These are phyloP conservation scores for Botia kubotai DNA, from an alignment of 2,797 vertebrate species.

Conservation along the genomic window DNA sequence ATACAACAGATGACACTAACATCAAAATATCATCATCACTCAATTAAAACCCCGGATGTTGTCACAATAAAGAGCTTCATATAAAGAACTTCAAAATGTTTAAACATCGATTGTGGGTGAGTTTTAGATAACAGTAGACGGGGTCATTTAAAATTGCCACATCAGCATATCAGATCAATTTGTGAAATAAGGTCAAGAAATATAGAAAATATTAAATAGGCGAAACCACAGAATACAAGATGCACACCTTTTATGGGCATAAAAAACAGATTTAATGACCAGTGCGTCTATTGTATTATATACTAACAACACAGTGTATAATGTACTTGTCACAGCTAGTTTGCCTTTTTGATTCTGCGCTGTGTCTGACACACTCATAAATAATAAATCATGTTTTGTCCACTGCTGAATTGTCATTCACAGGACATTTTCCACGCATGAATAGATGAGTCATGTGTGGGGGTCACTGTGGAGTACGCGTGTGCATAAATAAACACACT, in stretches of 20 bases:
- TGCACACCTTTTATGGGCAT: too few species aligned
- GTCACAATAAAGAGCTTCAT: background rate
- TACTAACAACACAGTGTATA: too few species aligned
- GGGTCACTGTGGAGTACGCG: background rate
- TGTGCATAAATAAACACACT: slow-evolving; percentile 22
- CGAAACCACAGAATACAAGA: too few species aligned
- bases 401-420: slow-evolving; percentile 5
- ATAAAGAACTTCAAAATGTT: background rate
- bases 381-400: slow-evolving; percentile 44
- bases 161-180: too few species aligned
- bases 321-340: too few species aligned
- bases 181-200: too few species aligned
- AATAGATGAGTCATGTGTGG: background rate
- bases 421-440: slow-evolving; percentile 2
- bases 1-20: slow-evolving; percentile 10
- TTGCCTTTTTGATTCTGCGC: background rate
- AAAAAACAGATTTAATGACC: too few species aligned
- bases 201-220: too few species aligned
- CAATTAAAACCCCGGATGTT: background rate
- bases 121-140: too few species aligned
- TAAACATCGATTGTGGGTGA: too few species aligned
- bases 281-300: too few species aligned
- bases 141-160: too few species aligned
- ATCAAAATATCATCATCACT: background rate
- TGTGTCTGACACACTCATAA: slow-evolving; percentile 20